Evolutionary conservation across 2,888 invertebrate species (phyloP).

Genomic region (Girardia tigrina): DNA sequence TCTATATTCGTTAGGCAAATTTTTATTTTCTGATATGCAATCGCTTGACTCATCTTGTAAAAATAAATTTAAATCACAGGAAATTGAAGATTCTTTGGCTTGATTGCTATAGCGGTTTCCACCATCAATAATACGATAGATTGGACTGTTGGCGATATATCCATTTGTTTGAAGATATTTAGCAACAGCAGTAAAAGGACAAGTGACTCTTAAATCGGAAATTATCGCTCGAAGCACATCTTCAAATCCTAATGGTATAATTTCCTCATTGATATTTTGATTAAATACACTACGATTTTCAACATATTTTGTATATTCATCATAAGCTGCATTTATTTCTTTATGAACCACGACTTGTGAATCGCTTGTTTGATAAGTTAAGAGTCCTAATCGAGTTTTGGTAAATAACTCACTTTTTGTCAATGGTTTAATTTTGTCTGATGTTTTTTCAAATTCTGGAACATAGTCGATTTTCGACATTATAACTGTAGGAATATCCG

Average conservation of each 20-base stretch:
- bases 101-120: background rate
- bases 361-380: background rate
- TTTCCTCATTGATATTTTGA: background rate
- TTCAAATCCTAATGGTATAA: background rate
- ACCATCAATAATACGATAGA: conserved; percentile 26
- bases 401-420: background rate
- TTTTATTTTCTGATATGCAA: background rate
- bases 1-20: background rate
- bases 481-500: conserved; percentile 21
- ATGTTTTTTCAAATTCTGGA: background rate
- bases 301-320: background rate
- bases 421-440: background rate
- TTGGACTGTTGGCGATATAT: conserved; percentile 6
- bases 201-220: conserved; percentile 16
- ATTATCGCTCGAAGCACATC: conserved; percentile 25
- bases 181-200: conserved; percentile 21
- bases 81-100: background rate
- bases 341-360: background rate
- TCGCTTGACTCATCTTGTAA: conserved; percentile 10
- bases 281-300: conserved; percentile 25
- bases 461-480: conserved; percentile 11
- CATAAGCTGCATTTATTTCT: background rate
- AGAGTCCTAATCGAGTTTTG: background rate
- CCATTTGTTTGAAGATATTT: conserved; percentile 28
- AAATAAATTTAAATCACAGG: background rate